Percentiles rank a stretch among this genome's conserved stretches.
Evolutionary conservation across 2,113 vertebrate species (phyloP).

Genomic region (Glaucidium brasilianum): DNA sequence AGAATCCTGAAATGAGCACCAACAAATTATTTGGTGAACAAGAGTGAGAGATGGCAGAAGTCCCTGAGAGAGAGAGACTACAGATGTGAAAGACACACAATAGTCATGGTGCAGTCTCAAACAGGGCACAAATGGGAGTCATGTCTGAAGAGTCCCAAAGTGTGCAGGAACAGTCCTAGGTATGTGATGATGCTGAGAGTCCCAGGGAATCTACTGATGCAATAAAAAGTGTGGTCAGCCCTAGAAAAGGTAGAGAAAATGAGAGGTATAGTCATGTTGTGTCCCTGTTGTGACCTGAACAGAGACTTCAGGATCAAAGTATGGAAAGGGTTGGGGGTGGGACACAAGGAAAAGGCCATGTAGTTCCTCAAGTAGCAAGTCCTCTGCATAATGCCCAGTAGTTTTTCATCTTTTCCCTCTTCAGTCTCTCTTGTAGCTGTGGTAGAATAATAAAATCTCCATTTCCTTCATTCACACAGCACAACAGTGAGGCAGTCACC

Average conservation of each 20-base stretch:
- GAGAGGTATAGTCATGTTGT: not conserved
- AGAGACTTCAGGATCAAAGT: not conserved
- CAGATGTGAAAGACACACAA: not conserved
- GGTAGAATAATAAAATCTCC: not conserved
- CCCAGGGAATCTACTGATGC: not conserved
- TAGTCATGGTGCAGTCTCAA: not conserved
- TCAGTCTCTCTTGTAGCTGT: not conserved
- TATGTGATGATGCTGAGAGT: not conserved
- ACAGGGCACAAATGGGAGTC: not conserved
- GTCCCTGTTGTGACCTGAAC: not conserved
- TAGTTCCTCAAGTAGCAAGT: not conserved
- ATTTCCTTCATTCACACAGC: not conserved
- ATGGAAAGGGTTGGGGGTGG: not conserved
- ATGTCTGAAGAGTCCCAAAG: not conserved
- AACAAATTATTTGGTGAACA: not conserved
- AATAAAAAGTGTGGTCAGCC: not conserved
- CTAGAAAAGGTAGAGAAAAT: not conserved
- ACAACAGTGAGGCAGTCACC: not conserved
- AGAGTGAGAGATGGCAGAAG: not conserved
- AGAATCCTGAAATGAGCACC: not conserved
- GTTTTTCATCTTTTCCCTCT: not conserved
- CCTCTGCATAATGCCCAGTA: not conserved
- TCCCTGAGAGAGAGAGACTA: not conserved
- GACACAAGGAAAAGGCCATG: not conserved
- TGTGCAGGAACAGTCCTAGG: not conserved